Evolutionary conservation across 2,797 vertebrate species (phyloP).

Genomic region (Phalloptychus januarius): DNA sequence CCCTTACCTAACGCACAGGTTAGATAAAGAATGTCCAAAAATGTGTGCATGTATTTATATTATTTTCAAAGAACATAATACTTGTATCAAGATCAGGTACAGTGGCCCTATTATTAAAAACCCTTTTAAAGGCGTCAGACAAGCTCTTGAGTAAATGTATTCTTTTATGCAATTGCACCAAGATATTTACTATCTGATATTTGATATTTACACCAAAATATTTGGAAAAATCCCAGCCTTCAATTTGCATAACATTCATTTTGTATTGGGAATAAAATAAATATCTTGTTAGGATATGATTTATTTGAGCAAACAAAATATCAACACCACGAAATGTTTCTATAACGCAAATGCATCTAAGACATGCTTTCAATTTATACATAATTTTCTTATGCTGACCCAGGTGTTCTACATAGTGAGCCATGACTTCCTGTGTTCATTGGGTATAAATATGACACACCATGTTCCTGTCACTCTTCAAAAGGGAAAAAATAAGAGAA

Average conservation of each 20-base stretch:
- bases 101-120: background rate
- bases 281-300: background rate
- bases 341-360: background rate
- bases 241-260: background rate
- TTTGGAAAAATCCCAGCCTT: background rate
- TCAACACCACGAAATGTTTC: background rate
- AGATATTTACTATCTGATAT: background rate
- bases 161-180: background rate
- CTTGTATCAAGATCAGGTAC: background rate
- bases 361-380: background rate
- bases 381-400: background rate
- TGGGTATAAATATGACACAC: background rate
- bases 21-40: background rate
- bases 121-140: background rate
- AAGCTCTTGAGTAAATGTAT: background rate
- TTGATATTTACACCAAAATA: background rate
- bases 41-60: background rate
- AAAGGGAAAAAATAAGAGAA: background rate
- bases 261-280: background rate
- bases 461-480: background rate
- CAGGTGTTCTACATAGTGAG: background rate
- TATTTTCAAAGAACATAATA: background rate
- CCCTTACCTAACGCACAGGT: slow-evolving; percentile 22
- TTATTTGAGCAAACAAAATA: background rate
- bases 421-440: background rate